Base-by-base conservation (phyloP, 2,888 invertebrate species). In the Anticlea derivata region DNA sequence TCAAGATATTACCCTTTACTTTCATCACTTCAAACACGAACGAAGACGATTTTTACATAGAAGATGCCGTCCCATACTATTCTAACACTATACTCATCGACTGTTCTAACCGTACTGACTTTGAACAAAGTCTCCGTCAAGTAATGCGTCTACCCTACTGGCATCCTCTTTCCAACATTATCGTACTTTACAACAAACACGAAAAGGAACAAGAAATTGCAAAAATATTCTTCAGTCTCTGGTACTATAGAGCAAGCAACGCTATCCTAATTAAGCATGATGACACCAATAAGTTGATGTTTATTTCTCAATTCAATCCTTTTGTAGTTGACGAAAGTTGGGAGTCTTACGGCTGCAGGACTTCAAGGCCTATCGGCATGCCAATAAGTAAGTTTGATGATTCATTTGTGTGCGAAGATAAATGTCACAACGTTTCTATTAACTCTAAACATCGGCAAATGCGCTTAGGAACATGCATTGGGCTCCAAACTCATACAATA, bases 391-490 rank as follows among this genome's bases (percentile, higher is more conserved):
- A 60, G 3, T 80, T 79, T 39, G 54, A 67, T 20, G 66, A 71
- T 27, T 71, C 73, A 11, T 80, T 86, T 35, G 11, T 58, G 11
- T 87, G 87, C 61, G 79, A 73, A 44, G 58, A 72, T 13, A 64
- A 65, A 22, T 87, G 87, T 47, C 59, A 70, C 4, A 86, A 83
- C 43, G 70, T 86, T 0, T 60, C 86, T 1, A 24, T 75, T 7
- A 44, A 63, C 27, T 79, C 86, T 1, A 73, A 73, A 50, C 51
- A 76, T 1, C 70, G 85, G 30, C 58, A 59, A 5, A 65, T 69
- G 7, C 64, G 78, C 53, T 66, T 86, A 2, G 87, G 86, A 2
- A 84, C 83, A 12, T 88, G 87, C 31, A 62, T 88, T 6, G 83
- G 85, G 10, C 71, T 73, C 49, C 65, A 73, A 17, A 78, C 73